Evolutionary conservation across 35 echinoderm and acorn worm genomes (phyloP), one percentile per base, ranked within the genome.

Genomic region (Ophiothrix spiculata): DNA sequence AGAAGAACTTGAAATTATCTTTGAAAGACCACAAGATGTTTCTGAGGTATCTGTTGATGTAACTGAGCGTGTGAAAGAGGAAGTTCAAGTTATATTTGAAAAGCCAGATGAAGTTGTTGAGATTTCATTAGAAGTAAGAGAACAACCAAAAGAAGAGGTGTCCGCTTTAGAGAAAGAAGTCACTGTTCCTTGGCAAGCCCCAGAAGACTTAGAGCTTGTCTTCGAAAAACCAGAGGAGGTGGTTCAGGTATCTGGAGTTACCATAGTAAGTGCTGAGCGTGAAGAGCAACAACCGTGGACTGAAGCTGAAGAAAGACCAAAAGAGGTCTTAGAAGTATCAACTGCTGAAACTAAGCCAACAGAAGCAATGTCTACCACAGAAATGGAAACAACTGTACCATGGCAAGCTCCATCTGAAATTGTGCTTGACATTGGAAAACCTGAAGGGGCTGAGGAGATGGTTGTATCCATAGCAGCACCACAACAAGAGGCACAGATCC

Each of bases 241-340:
- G 8, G 21, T 21, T 21, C 45, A 54, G 21, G 45, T 54, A 11
- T 54, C 45, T 54, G 45, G 45, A 54, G 21, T 54, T 21, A 54
- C 45, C 21, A 54, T 54, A 11, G 45, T 11, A 54, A 80, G 74
- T 37, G 85, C 90, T 23, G 37, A 86, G 35, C 88, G 11, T 77
- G 77, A 92, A 56, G 90, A 90, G 34, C 17, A 54, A 39, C 11
- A 54, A 32, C 81, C 87, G 36, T 63, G 79, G 54, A 38, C 89
- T 56, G 56, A 41, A 1, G 73, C 87, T 37, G 64, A 33, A 36
- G 73, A 85, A 76, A 83, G 56, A 78, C 35, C 83, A 13, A 75
- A 69, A 69, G 60, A 37, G 39, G 40, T 78, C n/a, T n/a, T n/a
- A 69, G 29, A 69, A n/a, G 16, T 28, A 15, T 15, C 17, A 69